Percentiles rank a stretch among this genome's conserved stretches.
Evolutionary conservation across 2,888 invertebrate species (phyloP).

Genomic region (Clivina fossor): DNA sequence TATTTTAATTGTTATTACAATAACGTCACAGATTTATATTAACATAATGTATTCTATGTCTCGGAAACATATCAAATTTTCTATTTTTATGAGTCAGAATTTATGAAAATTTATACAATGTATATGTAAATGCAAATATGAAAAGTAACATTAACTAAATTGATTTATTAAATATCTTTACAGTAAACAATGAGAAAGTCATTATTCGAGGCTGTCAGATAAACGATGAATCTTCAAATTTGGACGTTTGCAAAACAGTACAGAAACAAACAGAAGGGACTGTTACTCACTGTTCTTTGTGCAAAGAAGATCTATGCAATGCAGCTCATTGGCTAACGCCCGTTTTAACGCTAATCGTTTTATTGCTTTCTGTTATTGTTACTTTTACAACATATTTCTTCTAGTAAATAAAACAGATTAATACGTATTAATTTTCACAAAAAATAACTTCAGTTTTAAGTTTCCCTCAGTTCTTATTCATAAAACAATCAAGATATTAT

Average conservation of each 20-base stretch:
- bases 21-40: too few species aligned
- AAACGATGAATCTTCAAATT: slow-evolving; percentile 44
- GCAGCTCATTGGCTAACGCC: slow-evolving; percentile 49
- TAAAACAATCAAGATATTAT: too few species aligned
- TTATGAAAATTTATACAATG: background rate
- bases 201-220: slow-evolving; percentile 50
- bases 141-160: background rate
- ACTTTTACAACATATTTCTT: background rate
- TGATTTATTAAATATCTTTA: slow-evolving; percentile 39
- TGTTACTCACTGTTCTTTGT: slow-evolving; percentile 49
- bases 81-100: too few species aligned
- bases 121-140: background rate
- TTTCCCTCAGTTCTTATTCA: too few species aligned
- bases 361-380: slow-evolving; percentile 43
- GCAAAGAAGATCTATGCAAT: slow-evolving; percentile 60
- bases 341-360: slow-evolving; percentile 52
- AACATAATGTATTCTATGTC: too few species aligned
- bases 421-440: background rate
- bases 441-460: too few species aligned
- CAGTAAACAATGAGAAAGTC: slow-evolving; percentile 46
- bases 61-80: too few species aligned
- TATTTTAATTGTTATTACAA: too few species aligned
- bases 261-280: slow-evolving; percentile 41
- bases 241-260: slow-evolving; percentile 49
- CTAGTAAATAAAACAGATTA: slow-evolving; percentile 7